Evolutionary conservation across 2,888 invertebrate species (phyloP), one percentile per base, ranked within the genome.

Genomic region (Sturmia bella): DNA sequence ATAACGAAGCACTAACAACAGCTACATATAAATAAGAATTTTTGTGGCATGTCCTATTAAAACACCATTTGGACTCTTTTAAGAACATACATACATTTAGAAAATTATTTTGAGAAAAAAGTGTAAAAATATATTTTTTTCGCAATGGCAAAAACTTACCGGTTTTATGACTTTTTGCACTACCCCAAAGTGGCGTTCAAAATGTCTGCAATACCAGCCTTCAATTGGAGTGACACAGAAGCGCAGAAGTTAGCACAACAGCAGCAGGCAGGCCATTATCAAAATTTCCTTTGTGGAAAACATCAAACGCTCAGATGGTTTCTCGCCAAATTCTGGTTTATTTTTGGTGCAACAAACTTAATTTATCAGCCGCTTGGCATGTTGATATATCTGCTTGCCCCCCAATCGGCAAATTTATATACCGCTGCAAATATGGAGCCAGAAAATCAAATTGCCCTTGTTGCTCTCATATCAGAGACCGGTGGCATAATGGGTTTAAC

Each of bases 321-420:
- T 39, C 11, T 76, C n/a, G 70, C 21, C 2, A 70, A 76, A 54
- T 27, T 83, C 2, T 85, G 84, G 79, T 86, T 85, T 64, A 41
- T 78, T 9, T 61, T 87, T 13, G 88, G 86, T 12, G 84, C 84
- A 9, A 7, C 57, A 2, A 88, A 86, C 66, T 66, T 88, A 41
- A 17, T 86, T 52, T 88, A 88, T 66, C 88, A 89, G 64, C 86
- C 85, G 59, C 2, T 87, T 6, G 89, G 89, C 15, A 73, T 87
- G 76, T 3, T 86, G 5, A 74, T 87, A 24, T 85, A 86, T 56
- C 50, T 88, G 45, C 54, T 81, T 6, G 39, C 79, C 48, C 64
- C 81, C 1, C 78, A 84, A 1, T 63, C 19, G 15, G 37, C 52
- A 11, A 41, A 54, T 15, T 43, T 66, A 48, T 56, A 32, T 19